Conservation (phyloP, 2,888 invertebrate genomes). For the Loripinus fragilis region DNA sequence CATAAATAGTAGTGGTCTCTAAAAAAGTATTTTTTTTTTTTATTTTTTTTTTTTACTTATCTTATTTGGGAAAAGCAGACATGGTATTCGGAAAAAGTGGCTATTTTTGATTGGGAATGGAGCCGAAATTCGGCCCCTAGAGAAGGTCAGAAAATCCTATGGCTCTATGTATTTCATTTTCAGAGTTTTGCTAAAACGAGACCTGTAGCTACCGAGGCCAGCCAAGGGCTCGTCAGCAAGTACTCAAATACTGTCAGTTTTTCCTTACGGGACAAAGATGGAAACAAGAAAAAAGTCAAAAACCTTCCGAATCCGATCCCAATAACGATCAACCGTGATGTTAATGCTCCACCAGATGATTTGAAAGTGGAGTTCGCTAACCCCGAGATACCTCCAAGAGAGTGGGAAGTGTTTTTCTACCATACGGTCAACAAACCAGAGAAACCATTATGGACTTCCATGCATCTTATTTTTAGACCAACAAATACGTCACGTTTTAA, state of each 20-base stretch:
- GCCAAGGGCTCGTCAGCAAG: background rate
- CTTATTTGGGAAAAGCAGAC: too few relatives aligned
- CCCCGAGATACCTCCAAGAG: slow-evolving; percentile 24
- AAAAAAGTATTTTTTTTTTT: too few relatives aligned
- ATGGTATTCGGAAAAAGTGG: too few relatives aligned
- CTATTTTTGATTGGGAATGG: too few relatives aligned
- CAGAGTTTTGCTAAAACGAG: background rate
- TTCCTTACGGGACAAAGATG: slow-evolving; percentile 24
- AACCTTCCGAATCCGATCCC: slow-evolving; percentile 32
- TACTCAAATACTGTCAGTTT: slow-evolving; percentile 25
- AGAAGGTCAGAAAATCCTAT: too few relatives aligned
- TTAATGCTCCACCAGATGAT: slow-evolving; percentile 25
- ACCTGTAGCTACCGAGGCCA: background rate
- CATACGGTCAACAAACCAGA: slow-evolving; percentile 20
- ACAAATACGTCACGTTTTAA: slow-evolving; percentile 11
- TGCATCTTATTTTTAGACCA: slow-evolving; percentile 34
- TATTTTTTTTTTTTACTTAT: too few relatives aligned
- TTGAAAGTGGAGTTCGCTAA: background rate
- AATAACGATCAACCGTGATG: slow-evolving; percentile 35
- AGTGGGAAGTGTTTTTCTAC: slow-evolving; percentile 31
- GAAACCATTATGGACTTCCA: background rate
- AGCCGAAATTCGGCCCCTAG: too few relatives aligned
- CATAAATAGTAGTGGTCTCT: too few relatives aligned
- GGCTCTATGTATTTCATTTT: background rate
- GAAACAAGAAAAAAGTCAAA: slow-evolving; percentile 6